Evolutionary conservation across 2,888 invertebrate species (phyloP), one percentile per base, ranked within the genome.

Genomic region (Gerris lacustris): DNA sequence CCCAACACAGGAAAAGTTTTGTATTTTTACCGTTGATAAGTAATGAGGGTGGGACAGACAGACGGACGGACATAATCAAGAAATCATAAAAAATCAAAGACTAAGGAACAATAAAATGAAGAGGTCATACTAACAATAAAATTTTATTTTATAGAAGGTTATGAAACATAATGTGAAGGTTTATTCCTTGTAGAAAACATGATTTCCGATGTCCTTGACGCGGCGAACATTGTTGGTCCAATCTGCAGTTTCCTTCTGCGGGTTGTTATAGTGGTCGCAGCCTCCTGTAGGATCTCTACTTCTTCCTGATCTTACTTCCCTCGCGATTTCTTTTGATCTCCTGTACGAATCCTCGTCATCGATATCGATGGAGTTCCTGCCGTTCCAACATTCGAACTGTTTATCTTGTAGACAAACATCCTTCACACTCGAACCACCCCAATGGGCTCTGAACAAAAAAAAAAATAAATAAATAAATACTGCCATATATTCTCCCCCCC

Each of bases 371-470:
- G 11, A 9, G 9, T 15, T 55, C 55, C 55, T 55, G 15, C 15
- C 55, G 55, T 55, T 55, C 55, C 55, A 55, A 55, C 55, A 55
- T 55, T 55, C 55, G 55, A 55, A 55, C 15, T 55, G 55, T 11
- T 15, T 9, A 55, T 55, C 55, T 55, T 55, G 9, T 55, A 55
- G 15, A 15, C 55, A 55, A 55, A 55, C 55, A 55, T 15, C 55
- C 55, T 15, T 55, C 9, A 55, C 55, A 15, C 55, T 55, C 9
- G 9, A 11, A 9, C 55, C 55, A 55, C 55, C 55, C 9, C 9
- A 55, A 15, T 55, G 15, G 15, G 9, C 55, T 5, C 15, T 31
- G 31, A 31, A n/a, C n/a, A 31, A 31, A 31, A 2, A 31, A n/a
- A n/a, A n/a, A n/a, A n/a, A n/a, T n/a, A n/a, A n/a, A n/a, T n/a